Evolutionary conservation across 2,888 invertebrate genomes (phyloP).

Genomic region (Drosophila tanythrix): DNA sequence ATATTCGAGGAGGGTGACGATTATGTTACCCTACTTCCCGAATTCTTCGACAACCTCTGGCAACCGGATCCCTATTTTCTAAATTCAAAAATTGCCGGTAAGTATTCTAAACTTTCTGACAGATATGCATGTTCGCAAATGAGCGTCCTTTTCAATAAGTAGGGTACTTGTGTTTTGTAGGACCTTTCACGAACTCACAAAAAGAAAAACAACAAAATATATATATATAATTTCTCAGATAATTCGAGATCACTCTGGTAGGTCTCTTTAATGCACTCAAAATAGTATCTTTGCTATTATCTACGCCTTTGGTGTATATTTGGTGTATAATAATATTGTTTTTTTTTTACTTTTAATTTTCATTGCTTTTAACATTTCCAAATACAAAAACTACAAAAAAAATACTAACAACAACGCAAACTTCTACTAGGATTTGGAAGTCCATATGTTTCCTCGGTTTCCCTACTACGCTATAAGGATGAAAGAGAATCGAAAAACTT

Average conservation of each 20-base stretch:
- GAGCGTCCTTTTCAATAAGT: constrained; percentile 1
- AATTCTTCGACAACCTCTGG: constrained; percentile 94
- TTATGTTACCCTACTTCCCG: constrained; percentile 91
- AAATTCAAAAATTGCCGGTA: constrained; percentile 94
- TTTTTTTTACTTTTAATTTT: constrained; percentile 60
- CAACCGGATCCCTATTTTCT: constrained; percentile 94
- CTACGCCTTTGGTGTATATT: constrained; percentile 43
- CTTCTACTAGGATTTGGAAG: constrained; percentile 84
- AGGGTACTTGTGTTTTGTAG: constrained; percentile 20
- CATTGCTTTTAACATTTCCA: constrained; percentile 63
- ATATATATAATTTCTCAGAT: background rate
- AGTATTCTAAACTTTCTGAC: constrained; percentile 23
- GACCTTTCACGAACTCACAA: constrained; percentile 15
- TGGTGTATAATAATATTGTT: constrained; percentile 74
- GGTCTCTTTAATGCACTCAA: constrained; percentile 44
- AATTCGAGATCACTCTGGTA: constrained; percentile 9
- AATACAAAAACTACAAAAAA: constrained; percentile 26
- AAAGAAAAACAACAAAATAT: background rate
- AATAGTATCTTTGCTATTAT: constrained; percentile 35
- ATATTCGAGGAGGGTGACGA: constrained; percentile 93
- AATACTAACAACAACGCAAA: constrained; percentile 64
- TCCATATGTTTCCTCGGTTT: constrained; percentile 83
- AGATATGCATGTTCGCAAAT: constrained; percentile 1
- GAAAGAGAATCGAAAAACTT: constrained; percentile 84
- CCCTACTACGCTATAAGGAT: constrained; percentile 83